These are phyloP conservation scores for Theocolax elegans DNA, from an alignment of 1,140 invertebrate genomes.

Conservation along the genomic window DNA sequence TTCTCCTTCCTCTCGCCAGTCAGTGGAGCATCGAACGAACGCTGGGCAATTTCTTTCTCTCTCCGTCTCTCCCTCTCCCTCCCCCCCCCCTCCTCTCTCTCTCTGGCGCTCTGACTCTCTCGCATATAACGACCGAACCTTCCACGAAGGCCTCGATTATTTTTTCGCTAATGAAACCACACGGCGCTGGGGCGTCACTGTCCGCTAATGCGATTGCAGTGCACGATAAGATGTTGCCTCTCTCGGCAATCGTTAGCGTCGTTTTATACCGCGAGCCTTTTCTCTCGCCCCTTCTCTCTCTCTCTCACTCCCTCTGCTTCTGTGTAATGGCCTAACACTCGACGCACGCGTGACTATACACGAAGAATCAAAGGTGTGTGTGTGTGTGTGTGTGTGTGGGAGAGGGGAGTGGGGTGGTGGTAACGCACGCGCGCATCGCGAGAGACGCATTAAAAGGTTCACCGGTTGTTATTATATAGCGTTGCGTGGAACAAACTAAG, in stretches of 20 bases:
- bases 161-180: conserved; percentile 65
- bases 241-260: conserved; percentile 61
- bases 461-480: conserved; percentile 14
- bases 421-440: conserved; percentile 21
- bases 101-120: conserved; percentile 32
- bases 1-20: conserved; percentile 8
- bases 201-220: conserved; percentile 65
- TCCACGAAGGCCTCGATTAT: conserved; percentile 60
- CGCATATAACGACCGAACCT: conserved; percentile 55
- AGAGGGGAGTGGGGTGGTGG: no score
- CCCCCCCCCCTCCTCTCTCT: conserved; percentile 24
- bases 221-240: conserved; percentile 60
- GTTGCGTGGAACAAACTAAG: neutral
- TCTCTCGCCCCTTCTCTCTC: conserved; percentile 12
- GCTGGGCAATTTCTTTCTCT: conserved; percentile 12
- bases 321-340: conserved; percentile 32
- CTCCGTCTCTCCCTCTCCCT: conserved; percentile 31
- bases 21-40: conserved; percentile 1
- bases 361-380: no score
- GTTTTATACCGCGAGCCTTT: conserved; percentile 45
- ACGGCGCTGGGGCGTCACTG: conserved; percentile 59
- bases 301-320: conserved; percentile 5
- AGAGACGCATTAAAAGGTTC: neutral
- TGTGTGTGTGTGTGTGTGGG: neutral
- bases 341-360: conserved; percentile 2